A percentile compares a stretch with the other conserved stretches of the same genome.
Conservation (phyloP, 2,113 vertebrate genomes). For the Pseudorectes ferrugineus region DNA sequence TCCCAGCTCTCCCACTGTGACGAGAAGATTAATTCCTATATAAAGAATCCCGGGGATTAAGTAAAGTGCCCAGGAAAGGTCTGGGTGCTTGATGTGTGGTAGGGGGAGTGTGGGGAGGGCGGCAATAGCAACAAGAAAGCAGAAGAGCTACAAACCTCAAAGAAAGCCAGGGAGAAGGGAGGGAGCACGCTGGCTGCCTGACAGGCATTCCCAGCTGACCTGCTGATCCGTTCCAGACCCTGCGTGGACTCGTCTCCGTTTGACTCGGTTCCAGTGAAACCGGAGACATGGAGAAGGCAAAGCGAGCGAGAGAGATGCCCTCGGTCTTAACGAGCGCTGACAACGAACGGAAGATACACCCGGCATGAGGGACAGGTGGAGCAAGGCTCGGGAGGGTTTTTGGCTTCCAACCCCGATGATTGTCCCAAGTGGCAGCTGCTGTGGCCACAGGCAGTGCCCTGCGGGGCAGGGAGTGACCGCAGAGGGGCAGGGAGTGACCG, state of each 20-base stretch:
- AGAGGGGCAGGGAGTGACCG: not conserved
- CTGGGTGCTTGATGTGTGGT: slow-evolving; percentile 47
- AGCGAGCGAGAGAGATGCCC: not conserved
- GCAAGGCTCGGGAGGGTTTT: not conserved
- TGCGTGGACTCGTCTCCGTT: not conserved
- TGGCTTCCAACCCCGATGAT: not conserved
- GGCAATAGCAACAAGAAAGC: slow-evolving; percentile 61
- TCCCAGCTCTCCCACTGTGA: slow-evolving; percentile 63
- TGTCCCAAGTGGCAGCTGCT: not conserved
- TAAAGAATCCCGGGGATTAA: slow-evolving; percentile 85
- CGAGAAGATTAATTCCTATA: slow-evolving; percentile 82
- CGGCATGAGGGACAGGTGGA: slow-evolving; percentile 45
- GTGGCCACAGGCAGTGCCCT: not conserved
- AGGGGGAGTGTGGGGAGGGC: slow-evolving; percentile 54
- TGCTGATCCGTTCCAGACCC: slow-evolving; percentile 70
- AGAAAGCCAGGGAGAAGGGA: slow-evolving; percentile 61
- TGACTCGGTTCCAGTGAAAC: slow-evolving; percentile 65
- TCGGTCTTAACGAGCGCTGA: slow-evolving; percentile 33
- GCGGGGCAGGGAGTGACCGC: rapidly evolving
- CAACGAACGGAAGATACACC: slow-evolving; percentile 45
- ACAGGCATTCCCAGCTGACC: slow-evolving; percentile 83
- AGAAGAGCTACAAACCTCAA: slow-evolving; percentile 67
- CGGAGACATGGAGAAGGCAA: slow-evolving; percentile 48
- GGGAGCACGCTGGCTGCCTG: slow-evolving; percentile 65
- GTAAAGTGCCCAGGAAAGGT: slow-evolving; percentile 66